A percentile compares a stretch with the other conserved stretches of the same genome.
These are phyloP conservation scores for Folsomia manolachei DNA, from an alignment of 2,888 invertebrate genomes.

Conservation along the genomic window DNA sequence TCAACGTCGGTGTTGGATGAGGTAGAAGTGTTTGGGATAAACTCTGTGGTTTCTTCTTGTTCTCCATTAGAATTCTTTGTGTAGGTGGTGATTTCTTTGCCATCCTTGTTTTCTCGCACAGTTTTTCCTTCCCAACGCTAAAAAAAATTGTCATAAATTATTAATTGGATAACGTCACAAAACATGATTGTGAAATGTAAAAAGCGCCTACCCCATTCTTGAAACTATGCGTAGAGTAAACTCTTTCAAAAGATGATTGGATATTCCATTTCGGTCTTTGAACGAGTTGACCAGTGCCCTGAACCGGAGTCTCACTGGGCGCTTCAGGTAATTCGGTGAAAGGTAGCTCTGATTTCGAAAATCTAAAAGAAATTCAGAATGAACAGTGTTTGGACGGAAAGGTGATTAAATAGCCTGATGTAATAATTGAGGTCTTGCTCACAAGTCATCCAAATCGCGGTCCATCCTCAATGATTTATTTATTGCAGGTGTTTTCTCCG, in stretches of 20 bases:
- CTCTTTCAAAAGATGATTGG: constrained; percentile 7
- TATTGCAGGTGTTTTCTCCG: neutral
- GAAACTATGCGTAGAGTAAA: constrained; percentile 19
- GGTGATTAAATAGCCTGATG: no score
- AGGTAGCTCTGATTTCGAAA: constrained; percentile 15
- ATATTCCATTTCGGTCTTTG: neutral
- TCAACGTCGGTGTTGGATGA: neutral
- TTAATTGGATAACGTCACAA: neutral
- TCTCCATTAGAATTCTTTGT: constrained; percentile 15
- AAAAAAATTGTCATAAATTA: neutral
- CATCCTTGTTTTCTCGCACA: constrained; percentile 19
- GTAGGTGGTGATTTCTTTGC: constrained; percentile 18
- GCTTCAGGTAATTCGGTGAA: neutral
- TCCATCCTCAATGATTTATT: constrained; percentile 11
- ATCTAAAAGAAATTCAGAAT: neutral
- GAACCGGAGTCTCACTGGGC: neutral
- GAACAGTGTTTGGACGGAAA: no score
- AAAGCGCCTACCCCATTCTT: constrained; percentile 23
- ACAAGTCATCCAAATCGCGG: constrained; percentile 25
- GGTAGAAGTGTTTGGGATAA: neutral
- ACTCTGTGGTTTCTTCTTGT: constrained; percentile 18
- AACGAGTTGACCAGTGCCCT: neutral
- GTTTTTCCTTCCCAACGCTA: constrained; percentile 26
- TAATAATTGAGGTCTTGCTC: no score
- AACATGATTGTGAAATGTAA: neutral